Conservation (phyloP, 2,888 invertebrate species). For the Incurvaria masculella region DNA sequence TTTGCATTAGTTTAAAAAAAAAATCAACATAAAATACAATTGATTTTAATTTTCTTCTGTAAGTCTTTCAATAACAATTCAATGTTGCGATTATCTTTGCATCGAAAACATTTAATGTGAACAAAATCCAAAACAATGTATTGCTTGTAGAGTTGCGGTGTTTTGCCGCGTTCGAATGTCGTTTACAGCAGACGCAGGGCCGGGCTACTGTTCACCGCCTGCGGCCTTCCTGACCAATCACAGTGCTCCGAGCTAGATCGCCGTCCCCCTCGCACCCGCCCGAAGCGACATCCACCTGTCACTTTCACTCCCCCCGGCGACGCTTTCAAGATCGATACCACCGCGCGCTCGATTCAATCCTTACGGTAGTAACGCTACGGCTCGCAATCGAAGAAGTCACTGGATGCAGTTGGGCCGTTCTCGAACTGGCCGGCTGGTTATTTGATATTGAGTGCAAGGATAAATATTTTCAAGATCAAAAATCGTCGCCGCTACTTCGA, state of each 20-base stretch:
- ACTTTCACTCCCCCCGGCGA: slow-evolving; percentile 49
- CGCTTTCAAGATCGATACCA: not conserved
- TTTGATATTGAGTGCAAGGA: slow-evolving; percentile 57
- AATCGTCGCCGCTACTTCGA: slow-evolving; percentile 41
- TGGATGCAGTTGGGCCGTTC: slow-evolving; percentile 34
- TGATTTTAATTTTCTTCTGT: too few species aligned
- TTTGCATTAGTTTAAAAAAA: too few species aligned
- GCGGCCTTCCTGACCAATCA: slow-evolving; percentile 60
- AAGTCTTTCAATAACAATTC: too few species aligned
- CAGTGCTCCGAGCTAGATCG: slow-evolving; percentile 54
- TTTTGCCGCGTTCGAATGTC: slow-evolving; percentile 35
- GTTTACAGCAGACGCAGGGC: slow-evolving; percentile 57
- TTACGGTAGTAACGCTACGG: too few species aligned
- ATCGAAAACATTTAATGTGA: too few species aligned
- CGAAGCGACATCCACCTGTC: slow-evolving; percentile 31
- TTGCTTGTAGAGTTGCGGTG: too few species aligned
- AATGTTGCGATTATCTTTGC: too few species aligned
- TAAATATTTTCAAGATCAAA: slow-evolving; percentile 53
- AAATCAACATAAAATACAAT: too few species aligned
- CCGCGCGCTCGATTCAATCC: too few species aligned
- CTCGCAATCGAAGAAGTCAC: slow-evolving; percentile 23
- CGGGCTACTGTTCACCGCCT: slow-evolving; percentile 57
- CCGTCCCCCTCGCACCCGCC: slow-evolving; percentile 29
- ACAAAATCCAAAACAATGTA: too few species aligned
- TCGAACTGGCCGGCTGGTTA: slow-evolving; percentile 35